Conservation (phyloP, 2,888 invertebrate genomes). For the Lymantria monacha region DNA sequence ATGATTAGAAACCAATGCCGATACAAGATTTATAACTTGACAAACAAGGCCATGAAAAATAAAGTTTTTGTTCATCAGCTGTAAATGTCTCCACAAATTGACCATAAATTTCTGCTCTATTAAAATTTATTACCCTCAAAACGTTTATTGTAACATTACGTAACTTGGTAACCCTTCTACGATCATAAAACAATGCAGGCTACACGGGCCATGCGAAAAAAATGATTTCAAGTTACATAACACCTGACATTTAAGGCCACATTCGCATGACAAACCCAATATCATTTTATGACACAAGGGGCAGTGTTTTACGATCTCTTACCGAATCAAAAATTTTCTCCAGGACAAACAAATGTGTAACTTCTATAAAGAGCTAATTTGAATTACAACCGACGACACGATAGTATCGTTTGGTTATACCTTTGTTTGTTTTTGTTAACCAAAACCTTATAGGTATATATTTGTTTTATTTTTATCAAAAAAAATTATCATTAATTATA, state of each 20-base stretch:
- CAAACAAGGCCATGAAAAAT: constrained; percentile 59
- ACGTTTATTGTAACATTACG: constrained; percentile 73
- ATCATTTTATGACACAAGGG: constrained; percentile 70
- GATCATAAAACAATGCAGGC: constrained; percentile 70
- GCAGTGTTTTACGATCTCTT: constrained; percentile 74
- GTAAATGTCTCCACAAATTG: constrained; percentile 75
- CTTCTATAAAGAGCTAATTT: constrained; percentile 56
- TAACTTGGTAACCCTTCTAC: constrained; percentile 72
- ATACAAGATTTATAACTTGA: constrained; percentile 42
- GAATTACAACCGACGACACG: constrained; percentile 49
- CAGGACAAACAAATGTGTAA: constrained; percentile 61
- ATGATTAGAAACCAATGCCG: constrained; percentile 30
- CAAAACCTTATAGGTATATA: constrained; percentile 20
- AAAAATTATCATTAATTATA: constrained; percentile 29
- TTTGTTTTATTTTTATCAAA: constrained; percentile 29
- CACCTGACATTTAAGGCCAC: constrained; percentile 53
- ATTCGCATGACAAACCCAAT: constrained; percentile 55
- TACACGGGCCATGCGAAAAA: constrained; percentile 60
- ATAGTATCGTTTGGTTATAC: constrained; percentile 38
- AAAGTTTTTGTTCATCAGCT: constrained; percentile 67
- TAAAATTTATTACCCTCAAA: constrained; percentile 73
- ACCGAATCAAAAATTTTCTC: constrained; percentile 70
- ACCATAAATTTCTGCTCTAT: constrained; percentile 75
- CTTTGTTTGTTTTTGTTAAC: constrained; percentile 31
- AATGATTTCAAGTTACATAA: constrained; percentile 48